Conservation (phyloP, 2,888 invertebrate species). For the Orthosia gracilis region DNA sequence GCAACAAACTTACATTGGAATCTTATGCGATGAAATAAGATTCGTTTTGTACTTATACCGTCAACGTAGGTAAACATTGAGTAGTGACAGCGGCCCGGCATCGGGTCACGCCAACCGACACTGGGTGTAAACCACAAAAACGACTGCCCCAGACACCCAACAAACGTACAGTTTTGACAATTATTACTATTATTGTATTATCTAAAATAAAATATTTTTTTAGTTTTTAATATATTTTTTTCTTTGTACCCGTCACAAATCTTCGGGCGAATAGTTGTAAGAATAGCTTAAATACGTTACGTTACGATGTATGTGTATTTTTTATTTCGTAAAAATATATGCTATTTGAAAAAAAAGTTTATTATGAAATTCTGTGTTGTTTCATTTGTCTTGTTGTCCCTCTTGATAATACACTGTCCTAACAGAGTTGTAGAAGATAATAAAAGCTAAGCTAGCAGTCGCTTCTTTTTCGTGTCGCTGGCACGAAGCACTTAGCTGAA, state of each 20-base stretch:
- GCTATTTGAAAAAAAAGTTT: slow-evolving; percentile 85
- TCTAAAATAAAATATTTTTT: slow-evolving; percentile 62
- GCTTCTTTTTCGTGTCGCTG: too few species aligned
- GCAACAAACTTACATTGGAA: slow-evolving; percentile 41
- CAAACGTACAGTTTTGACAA: slow-evolving; percentile 51
- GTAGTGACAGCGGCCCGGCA: slow-evolving; percentile 7
- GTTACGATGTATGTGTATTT: slow-evolving; percentile 85
- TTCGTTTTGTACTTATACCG: slow-evolving; percentile 45
- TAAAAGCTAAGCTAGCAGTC: too few species aligned
- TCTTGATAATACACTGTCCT: too few species aligned
- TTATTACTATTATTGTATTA: slow-evolving; percentile 57
- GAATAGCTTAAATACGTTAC: slow-evolving; percentile 82
- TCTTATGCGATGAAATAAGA: slow-evolving; percentile 53
- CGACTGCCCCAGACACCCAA: slow-evolving; percentile 23
- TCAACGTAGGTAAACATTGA: background rate
- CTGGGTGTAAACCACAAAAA: slow-evolving; percentile 11
- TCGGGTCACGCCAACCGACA: background rate
- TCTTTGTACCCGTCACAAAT: slow-evolving; percentile 70
- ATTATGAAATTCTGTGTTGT: slow-evolving; percentile 77
- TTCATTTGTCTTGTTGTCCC: slow-evolving; percentile 70
- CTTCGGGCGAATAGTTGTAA: slow-evolving; percentile 72
- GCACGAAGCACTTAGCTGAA: too few species aligned
- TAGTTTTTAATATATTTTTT: slow-evolving; percentile 62
- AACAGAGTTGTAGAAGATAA: too few species aligned
- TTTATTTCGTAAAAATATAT: slow-evolving; percentile 87